A percentile compares a stretch with the other conserved stretches of the same genome.
phyloP scores from a whole-genome alignment of 2,797 vertebrate species.

The Myotis planiceps region DNA sequence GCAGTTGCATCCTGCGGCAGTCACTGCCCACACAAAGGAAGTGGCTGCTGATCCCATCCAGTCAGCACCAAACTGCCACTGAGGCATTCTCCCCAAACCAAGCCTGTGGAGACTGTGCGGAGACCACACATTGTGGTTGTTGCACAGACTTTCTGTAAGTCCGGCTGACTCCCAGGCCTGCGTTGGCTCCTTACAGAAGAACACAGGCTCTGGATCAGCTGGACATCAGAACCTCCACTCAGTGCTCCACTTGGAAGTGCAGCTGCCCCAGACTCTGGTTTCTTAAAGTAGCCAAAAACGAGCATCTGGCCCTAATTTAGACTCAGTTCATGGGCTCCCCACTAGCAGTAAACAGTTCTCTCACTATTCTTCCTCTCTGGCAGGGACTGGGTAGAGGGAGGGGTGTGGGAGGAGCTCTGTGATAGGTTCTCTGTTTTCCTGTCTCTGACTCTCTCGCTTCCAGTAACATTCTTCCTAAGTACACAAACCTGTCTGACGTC shows the following conservation, averaged over 20 bases:
- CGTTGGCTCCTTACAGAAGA: constrained; percentile 34
- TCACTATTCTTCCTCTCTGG: background rate
- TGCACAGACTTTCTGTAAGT: background rate
- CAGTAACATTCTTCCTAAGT: background rate
- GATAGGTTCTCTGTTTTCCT: background rate
- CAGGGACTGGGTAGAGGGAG: background rate
- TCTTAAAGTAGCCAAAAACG: constrained; percentile 56
- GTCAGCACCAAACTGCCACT: background rate
- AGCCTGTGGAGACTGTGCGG: background rate
- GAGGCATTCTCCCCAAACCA: background rate
- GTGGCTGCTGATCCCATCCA: background rate
- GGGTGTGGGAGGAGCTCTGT: background rate
- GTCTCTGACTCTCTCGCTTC: background rate
- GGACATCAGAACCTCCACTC: constrained; percentile 27
- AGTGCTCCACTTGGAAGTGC: constrained; percentile 23
- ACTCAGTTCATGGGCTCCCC: background rate
- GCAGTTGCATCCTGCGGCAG: background rate
- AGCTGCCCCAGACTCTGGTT: constrained; percentile 45
- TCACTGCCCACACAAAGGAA: background rate
- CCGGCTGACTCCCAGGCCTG: background rate
- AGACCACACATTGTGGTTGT: background rate
- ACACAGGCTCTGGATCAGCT: constrained; percentile 32
- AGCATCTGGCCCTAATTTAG: constrained; percentile 66
- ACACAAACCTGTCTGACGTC: background rate
- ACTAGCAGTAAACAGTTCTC: constrained; percentile 20